These are phyloP conservation scores for Carassius gibelio DNA, from an alignment of 2,113 vertebrate species.

Conservation along the genomic window DNA sequence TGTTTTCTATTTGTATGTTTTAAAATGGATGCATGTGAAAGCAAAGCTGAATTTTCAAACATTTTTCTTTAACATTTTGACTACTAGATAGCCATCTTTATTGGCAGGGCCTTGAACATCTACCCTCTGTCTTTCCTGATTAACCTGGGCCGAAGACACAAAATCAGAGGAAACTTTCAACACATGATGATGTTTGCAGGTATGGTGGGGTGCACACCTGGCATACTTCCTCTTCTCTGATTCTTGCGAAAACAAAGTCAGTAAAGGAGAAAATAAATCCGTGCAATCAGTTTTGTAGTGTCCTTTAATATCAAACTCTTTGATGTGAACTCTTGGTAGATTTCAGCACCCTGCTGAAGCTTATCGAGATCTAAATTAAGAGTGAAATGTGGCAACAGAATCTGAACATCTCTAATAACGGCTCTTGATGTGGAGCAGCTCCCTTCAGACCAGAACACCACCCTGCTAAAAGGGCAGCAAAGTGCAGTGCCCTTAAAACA, in stretches of 20 bases:
- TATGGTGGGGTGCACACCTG: conserved; percentile 58
- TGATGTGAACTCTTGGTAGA: not conserved
- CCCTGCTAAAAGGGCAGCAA: conserved; percentile 19
- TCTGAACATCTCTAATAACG: conserved; percentile 16
- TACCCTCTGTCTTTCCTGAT: conserved; percentile 95
- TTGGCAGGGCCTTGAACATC: conserved; percentile 91
- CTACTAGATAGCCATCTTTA: conserved; percentile 88
- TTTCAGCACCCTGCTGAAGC: conserved; percentile 8
- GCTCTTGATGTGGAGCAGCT: conserved; percentile 16
- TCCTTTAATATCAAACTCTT: not conserved
- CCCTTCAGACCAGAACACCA: conserved; percentile 1
- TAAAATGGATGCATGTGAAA: no score
- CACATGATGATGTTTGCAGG: conserved; percentile 99
- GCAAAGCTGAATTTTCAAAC: not conserved
- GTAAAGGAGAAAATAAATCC: not conserved
- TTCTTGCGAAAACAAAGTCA: not conserved
- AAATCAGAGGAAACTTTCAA: conserved; percentile 95
- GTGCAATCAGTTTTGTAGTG: not conserved
- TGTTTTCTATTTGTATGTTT: no score
- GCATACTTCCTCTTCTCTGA: not conserved
- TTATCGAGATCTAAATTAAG: conserved; percentile 39
- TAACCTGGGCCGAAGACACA: conserved; percentile 93
- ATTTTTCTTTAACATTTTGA: conserved; percentile 73
- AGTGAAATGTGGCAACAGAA: conserved; percentile 17
- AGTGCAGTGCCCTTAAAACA: conserved; percentile 1